Evolutionary conservation across 1,140 invertebrate species (phyloP).

Genomic region (Camponotus pennsylvanicus): DNA sequence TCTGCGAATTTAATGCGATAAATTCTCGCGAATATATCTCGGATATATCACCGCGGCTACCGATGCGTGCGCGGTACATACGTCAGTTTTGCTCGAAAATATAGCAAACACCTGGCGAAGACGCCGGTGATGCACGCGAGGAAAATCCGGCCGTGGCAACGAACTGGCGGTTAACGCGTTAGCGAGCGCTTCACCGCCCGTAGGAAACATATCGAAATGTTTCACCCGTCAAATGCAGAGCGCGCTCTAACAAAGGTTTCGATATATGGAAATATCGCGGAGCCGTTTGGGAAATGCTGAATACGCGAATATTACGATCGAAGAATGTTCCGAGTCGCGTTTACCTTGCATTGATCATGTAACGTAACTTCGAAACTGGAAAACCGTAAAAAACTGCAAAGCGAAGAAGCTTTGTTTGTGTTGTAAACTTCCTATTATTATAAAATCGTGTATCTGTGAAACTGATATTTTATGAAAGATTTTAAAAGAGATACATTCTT

Average conservation of each 20-base stretch:
- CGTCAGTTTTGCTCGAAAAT: conserved; percentile 34
- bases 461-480: not conserved
- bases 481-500: not conserved
- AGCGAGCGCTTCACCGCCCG: conserved; percentile 1
- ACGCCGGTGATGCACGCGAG: conserved; percentile 7
- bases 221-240: conserved; percentile 44
- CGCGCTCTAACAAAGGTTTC: not conserved
- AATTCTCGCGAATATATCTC: not conserved
- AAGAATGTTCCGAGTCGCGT: not conserved
- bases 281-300: not conserved
- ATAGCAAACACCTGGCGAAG: conserved; percentile 1
- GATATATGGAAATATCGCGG: conserved; percentile 1
- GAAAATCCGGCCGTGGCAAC: not conserved
- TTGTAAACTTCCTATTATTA: not conserved
- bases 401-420: not conserved
- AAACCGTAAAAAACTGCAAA: not conserved
- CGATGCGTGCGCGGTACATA: not conserved
- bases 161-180: conserved; percentile 41
- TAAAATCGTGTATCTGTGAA: not conserved
- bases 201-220: conserved; percentile 50
- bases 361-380: not conserved
- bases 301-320: not conserved
- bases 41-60: not conserved
- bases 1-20: not conserved
- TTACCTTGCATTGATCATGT: not conserved